Conservation (phyloP, 2,888 invertebrate genomes). For the Lasioglossum calceatum region DNA sequence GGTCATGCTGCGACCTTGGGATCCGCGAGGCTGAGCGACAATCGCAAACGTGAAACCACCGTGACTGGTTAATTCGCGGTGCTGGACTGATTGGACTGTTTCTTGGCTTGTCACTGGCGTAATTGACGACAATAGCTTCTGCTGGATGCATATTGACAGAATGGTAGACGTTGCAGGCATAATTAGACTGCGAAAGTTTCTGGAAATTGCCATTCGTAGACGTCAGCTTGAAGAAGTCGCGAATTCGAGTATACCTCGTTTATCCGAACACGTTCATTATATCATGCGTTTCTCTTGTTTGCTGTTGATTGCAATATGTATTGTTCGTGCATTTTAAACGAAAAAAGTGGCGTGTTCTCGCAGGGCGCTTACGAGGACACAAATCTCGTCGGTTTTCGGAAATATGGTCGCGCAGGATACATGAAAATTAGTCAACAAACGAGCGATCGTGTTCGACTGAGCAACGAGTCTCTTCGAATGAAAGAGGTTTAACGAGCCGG, state of each 20-base stretch:
- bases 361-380: neutral
- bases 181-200: neutral
- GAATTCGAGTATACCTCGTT: neutral
- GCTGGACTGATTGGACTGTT: constrained; percentile 4
- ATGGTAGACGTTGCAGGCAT: neutral
- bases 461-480: neutral
- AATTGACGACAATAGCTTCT: neutral
- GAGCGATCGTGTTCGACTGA: neutral
- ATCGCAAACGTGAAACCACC: neutral
- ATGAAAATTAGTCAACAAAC: constrained; percentile 5
- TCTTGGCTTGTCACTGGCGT: neutral
- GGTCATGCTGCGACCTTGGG: neutral
- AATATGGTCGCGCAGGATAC: neutral
- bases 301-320: neutral
- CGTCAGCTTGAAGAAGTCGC: neutral
- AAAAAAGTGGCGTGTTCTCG: neutral
- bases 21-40: neutral
- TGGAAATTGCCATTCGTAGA: neutral
- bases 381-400: neutral
- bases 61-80: constrained; percentile 2
- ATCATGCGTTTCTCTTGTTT: neutral
- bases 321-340: neutral
- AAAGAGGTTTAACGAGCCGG: neutral
- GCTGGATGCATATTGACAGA: neutral
- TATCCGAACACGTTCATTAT: neutral